Percentiles rank a stretch among this genome's conserved stretches.
Evolutionary conservation across 2,888 invertebrate genomes (phyloP).

Genomic region (Stegana nigrithorax): DNA sequence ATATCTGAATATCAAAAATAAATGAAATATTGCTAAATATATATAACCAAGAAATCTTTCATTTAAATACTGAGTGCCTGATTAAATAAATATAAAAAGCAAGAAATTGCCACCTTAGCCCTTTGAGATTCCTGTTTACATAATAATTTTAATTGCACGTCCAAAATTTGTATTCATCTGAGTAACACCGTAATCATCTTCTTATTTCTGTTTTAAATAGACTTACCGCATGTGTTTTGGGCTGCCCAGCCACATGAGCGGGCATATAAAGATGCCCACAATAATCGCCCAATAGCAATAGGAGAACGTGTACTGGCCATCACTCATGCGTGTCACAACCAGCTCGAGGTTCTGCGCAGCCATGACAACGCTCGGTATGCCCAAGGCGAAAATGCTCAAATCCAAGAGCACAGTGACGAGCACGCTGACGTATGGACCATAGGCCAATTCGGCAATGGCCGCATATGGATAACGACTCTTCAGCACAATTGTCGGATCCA

Average conservation of each 20-base stretch:
- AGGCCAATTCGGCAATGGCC: slow-evolving; percentile 83
- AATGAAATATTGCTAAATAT: no score
- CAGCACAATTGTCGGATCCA: slow-evolving; percentile 75
- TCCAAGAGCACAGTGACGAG: slow-evolving; percentile 79
- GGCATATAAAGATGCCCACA: slow-evolving; percentile 79
- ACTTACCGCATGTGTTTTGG: slow-evolving; percentile 92
- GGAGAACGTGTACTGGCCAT: slow-evolving; percentile 75
- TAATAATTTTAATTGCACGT: no score
- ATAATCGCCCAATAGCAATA: slow-evolving; percentile 88
- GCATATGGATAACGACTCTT: slow-evolving; percentile 85
- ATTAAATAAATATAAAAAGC: no score
- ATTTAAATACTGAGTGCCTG: no score
- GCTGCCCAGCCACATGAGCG: slow-evolving; percentile 88
- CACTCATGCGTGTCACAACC: slow-evolving; percentile 79
- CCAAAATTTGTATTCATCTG: not conserved
- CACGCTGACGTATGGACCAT: slow-evolving; percentile 74
- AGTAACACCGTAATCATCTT: not conserved
- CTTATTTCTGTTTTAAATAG: no score
- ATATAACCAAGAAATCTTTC: no score
- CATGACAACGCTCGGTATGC: slow-evolving; percentile 83
- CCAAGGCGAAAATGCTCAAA: slow-evolving; percentile 81
- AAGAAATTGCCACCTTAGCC: no score
- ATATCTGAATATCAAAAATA: no score
- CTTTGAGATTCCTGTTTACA: no score
- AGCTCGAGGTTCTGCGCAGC: slow-evolving; percentile 84